Base-by-base conservation (phyloP, 2,888 invertebrate species). In the Parnassius apollo region DNA sequence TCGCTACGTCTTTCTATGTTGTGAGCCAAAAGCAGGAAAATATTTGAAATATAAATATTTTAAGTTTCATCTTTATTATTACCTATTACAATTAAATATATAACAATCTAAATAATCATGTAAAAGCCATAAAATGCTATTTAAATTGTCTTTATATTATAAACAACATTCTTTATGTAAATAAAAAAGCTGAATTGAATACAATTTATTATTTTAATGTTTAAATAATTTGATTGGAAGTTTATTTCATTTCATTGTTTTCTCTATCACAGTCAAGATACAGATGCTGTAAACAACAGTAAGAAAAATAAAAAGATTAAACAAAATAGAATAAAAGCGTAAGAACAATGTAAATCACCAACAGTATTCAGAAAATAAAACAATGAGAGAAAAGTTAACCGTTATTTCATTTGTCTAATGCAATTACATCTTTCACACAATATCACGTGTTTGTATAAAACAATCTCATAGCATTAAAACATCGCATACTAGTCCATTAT, bases 401-500 rank as follows among this genome's bases (percentile, higher is more conserved):
- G 69, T 69, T 69, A 49, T 49, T 46, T 72, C 66, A 69, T 74
- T 71, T 67, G 69, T 68, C 70, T 71, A 61, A 68, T 71, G 72
- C 71, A 68, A 65, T 66, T 68, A 68, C 65, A 69, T 69, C 66
- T 66, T 69, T 68, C 68, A 71, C 71, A 71, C 71, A 76, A 77
- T 75, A 73, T 77, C 73, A 75, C 70, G 69, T 68, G 73, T 82
- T 78, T 81, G 81, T 84, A 83, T 78, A 84, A 82, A 85, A 83
- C 78, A 82, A 82, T 69, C 66, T 72, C 76, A 79, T 69, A 75
- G 71, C 68, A 72, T 75, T 64, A 76, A 80, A 81, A 83, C 80
- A 82, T 46, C 8, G 25, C 45, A 22, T 25, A 46, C 25, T 46
- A 51, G 8, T 25, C 45, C 59, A 53, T 54, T 45, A 12, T 42